A percentile compares a stretch with the other conserved stretches of the same genome.
Conservation (phyloP, 2,113 vertebrate species). For the Mohoua ochrocephala region DNA sequence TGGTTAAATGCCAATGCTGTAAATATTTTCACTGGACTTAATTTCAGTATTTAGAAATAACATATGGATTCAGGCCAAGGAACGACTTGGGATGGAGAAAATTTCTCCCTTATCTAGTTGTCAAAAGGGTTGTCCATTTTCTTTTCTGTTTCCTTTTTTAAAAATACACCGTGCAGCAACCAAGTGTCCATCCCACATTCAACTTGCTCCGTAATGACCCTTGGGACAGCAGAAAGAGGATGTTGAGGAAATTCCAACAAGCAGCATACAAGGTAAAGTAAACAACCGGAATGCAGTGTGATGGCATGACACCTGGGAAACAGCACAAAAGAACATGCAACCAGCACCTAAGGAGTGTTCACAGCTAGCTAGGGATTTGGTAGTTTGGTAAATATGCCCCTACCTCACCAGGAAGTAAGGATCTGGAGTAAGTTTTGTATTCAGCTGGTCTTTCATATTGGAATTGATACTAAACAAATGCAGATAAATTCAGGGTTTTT, state of each 20-base stretch:
- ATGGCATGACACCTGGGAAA: neutral
- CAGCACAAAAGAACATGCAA: neutral
- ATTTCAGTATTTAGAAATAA: neutral
- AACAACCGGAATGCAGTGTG: neutral
- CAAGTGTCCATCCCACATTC: conserved; percentile 72
- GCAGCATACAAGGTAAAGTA: conserved; percentile 82
- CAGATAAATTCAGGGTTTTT: neutral
- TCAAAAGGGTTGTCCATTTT: neutral
- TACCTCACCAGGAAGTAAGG: neutral
- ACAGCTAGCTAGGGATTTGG: neutral
- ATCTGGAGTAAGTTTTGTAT: neutral
- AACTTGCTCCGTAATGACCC: conserved; percentile 69
- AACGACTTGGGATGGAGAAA: neutral
- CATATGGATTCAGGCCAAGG: neutral
- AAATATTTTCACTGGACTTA: neutral
- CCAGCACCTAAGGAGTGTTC: neutral
- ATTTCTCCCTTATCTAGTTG: neutral
- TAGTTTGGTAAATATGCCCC: neutral
- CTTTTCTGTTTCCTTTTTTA: neutral
- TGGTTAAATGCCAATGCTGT: neutral
- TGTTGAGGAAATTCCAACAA: conserved; percentile 81
- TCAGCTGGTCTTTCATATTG: neutral
- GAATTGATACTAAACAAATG: neutral
- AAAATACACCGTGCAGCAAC: neutral
- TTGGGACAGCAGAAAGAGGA: conserved; percentile 72